These are phyloP conservation scores for Pangasius sanitwongsei DNA, from an alignment of 2,797 vertebrate genomes.

Conservation along the genomic window DNA sequence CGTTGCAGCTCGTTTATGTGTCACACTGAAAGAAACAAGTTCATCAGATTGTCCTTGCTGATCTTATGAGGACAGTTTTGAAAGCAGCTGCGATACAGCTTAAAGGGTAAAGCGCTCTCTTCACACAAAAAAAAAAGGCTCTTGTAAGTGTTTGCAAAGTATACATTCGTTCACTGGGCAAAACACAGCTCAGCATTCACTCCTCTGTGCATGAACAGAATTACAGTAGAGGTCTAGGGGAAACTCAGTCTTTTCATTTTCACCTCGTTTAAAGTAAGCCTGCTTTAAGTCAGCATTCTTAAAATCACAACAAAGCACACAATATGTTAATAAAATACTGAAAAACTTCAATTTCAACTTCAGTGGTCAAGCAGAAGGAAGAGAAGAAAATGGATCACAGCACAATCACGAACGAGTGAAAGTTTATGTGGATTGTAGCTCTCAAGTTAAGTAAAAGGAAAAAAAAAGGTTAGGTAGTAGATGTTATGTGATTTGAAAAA, in stretches of 20 bases:
- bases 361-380: background rate
- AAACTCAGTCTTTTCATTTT: background rate
- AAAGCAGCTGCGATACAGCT: background rate
- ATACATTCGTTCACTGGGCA: background rate
- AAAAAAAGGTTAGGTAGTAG: background rate
- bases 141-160: too few species aligned
- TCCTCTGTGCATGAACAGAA: background rate
- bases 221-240: background rate
- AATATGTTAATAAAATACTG: background rate
- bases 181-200: background rate
- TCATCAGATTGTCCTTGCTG: background rate
- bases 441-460: background rate
- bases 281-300: background rate
- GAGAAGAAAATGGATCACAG: background rate
- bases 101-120: background rate
- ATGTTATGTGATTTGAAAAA: background rate
- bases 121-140: background rate
- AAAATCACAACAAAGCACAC: background rate
- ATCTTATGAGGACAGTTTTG: background rate
- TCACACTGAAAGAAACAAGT: background rate
- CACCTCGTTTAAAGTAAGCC: background rate
- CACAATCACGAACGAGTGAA: background rate
- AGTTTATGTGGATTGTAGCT: background rate
- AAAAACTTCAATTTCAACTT: background rate
- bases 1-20: background rate